Evolutionary conservation across 2,113 vertebrate genomes (phyloP).

Genomic region (Aix galericulata): DNA sequence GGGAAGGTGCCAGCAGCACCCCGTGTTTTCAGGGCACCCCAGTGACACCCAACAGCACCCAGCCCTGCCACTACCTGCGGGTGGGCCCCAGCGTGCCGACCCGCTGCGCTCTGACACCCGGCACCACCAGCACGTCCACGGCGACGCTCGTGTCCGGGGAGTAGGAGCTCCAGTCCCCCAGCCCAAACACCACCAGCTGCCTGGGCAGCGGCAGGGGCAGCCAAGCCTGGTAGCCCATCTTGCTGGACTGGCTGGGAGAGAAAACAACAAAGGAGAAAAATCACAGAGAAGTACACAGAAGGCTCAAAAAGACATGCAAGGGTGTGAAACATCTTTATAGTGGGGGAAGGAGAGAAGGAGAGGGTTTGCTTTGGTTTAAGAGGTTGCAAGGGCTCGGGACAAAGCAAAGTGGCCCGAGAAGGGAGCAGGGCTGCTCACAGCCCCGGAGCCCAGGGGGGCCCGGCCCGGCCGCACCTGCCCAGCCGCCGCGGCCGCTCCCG

Average conservation of each 20-base stretch:
- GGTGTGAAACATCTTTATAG: background rate
- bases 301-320: accelerated
- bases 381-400: accelerated
- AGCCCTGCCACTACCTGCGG: slow-evolving; percentile 62
- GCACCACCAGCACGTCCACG: slow-evolving; percentile 78
- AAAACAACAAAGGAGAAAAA: background rate
- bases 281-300: background rate
- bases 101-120: slow-evolving; percentile 65
- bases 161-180: slow-evolving; percentile 85
- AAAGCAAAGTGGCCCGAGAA: background rate
- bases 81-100: slow-evolving; percentile 79
- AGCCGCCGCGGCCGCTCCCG: slow-evolving; percentile 80
- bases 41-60: accelerated
- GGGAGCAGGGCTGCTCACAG: accelerated
- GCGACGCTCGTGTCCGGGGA: slow-evolving; percentile 62
- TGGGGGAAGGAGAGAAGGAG: accelerated
- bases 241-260: slow-evolving; percentile 77
- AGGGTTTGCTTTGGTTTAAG: background rate
- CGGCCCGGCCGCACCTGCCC: slow-evolving; percentile 66
- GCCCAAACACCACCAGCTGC: slow-evolving; percentile 83
- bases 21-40: background rate
- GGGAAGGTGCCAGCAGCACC: background rate
- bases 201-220: slow-evolving; percentile 83
- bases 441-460: background rate
- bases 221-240: slow-evolving; percentile 80